Conservation (phyloP, 2,113 vertebrate genomes). For the Ictalurus punctatus region DNA sequence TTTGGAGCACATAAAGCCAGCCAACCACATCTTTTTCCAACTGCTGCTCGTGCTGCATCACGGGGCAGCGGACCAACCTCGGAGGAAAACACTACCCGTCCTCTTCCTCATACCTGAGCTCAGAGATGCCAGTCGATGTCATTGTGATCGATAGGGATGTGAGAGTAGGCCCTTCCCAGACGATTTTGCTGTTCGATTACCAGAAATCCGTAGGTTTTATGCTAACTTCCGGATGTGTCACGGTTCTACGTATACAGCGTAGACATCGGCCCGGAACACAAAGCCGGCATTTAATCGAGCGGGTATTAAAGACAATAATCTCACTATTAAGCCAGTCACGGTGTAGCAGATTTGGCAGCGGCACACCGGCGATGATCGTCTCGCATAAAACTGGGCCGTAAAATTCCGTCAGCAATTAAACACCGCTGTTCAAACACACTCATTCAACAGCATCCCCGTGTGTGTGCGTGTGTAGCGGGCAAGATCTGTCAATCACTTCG, state of each 20-base stretch:
- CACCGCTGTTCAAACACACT: constrained; percentile 19
- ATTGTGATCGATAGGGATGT: background rate
- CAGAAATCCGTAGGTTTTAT: background rate
- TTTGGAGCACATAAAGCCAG: background rate
- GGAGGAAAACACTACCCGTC: background rate
- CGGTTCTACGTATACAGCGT: background rate
- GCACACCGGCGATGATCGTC: constrained; percentile 13
- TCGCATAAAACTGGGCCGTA: constrained; percentile 25
- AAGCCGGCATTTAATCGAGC: constrained; percentile 27
- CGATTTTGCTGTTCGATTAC: background rate
- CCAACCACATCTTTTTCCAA: background rate
- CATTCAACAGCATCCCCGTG: background rate
- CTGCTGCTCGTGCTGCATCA: too few species aligned
- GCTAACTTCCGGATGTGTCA: background rate
- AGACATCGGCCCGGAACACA: background rate
- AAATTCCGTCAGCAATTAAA: constrained; percentile 14
- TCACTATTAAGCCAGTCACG: constrained; percentile 26
- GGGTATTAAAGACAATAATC: constrained; percentile 40
- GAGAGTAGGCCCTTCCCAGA: background rate
- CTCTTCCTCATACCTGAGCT: background rate
- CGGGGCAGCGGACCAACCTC: background rate
- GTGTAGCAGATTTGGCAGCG: constrained; percentile 33
- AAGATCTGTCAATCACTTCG: background rate
- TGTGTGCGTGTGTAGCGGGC: background rate
- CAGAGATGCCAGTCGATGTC: background rate